Evolutionary conservation across 2,113 vertebrate species (phyloP).

Genomic region (Sterrhoptilus dennistouni): DNA sequence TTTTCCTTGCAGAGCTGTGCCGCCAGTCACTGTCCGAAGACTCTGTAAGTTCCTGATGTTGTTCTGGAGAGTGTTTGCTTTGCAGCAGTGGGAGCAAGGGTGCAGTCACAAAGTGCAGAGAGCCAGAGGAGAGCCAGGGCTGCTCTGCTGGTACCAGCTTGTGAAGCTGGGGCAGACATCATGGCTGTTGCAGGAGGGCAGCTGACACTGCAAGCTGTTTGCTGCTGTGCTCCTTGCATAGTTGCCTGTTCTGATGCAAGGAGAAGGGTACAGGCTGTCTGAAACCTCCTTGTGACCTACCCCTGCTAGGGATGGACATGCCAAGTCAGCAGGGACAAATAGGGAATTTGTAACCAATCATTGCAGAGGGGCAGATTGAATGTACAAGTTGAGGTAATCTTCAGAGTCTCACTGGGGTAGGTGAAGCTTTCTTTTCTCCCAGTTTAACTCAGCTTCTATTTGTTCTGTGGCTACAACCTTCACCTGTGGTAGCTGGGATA

Average conservation of each 20-base stretch:
- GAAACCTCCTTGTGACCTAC: not conserved
- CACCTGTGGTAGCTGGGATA: not conserved
- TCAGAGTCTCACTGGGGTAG: not conserved
- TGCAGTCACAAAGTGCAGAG: not conserved
- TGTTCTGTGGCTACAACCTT: not conserved
- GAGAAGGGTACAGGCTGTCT: not conserved
- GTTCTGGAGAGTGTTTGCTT: not conserved
- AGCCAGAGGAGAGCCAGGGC: not conserved
- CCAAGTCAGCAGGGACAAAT: not conserved
- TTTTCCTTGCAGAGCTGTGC: slow-evolving; percentile 83
- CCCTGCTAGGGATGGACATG: rapidly evolving
- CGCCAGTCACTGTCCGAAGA: slow-evolving; percentile 89
- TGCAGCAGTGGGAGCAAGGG: not conserved
- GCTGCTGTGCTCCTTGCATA: not conserved
- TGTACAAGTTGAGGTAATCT: not conserved
- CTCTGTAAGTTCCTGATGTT: slow-evolving; percentile 81
- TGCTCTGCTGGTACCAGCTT: not conserved
- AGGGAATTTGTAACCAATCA: not conserved
- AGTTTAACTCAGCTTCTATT: not conserved
- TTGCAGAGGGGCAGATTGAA: not conserved
- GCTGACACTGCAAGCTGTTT: not conserved
- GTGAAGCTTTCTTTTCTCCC: not conserved
- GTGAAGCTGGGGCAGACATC: not conserved
- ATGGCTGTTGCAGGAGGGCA: not conserved
- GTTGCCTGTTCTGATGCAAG: not conserved